Percentiles rank a stretch among this genome's conserved stretches.
Evolutionary conservation across 2,797 vertebrate species (phyloP).

Genomic region (Rhynchotus rufescens): DNA sequence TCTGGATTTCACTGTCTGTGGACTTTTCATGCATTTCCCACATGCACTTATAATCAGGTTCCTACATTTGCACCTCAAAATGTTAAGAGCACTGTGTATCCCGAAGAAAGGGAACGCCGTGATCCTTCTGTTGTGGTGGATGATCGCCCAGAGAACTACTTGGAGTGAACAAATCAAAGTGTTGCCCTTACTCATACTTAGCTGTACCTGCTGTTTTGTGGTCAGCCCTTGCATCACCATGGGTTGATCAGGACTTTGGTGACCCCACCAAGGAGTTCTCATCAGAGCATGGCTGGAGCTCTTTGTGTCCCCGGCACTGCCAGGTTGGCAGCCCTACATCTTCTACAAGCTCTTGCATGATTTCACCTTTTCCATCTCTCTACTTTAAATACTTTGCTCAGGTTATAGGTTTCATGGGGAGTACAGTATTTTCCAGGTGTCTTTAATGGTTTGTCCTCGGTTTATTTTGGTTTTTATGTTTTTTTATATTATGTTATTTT

Average conservation of each 20-base stretch:
- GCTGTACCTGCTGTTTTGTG: not conserved
- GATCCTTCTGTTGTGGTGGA: not conserved
- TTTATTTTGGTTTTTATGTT: no score
- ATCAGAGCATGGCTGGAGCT: not conserved
- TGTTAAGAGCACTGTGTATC: rapidly evolving
- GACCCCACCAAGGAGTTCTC: not conserved
- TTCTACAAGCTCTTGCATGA: not conserved
- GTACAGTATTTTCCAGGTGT: not conserved
- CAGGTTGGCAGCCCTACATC: not conserved
- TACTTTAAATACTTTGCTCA: rapidly evolving
- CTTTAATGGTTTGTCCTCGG: not conserved
- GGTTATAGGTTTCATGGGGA: not conserved
- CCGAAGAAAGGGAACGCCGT: not conserved
- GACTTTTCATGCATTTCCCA: not conserved
- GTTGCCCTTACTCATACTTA: not conserved
- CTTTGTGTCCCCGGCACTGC: not conserved
- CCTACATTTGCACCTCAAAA: rapidly evolving
- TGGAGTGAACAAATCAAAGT: not conserved
- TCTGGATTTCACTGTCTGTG: not conserved
- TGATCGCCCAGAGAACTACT: not conserved
- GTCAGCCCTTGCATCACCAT: not conserved
- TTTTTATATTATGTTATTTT: no score
- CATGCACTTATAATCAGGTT: rapidly evolving
- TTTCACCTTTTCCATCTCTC: not conserved
- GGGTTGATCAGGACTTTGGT: not conserved